Evolutionary conservation across 2,797 vertebrate species (phyloP).

Genomic region (Gymnoscopelus microlampas): DNA sequence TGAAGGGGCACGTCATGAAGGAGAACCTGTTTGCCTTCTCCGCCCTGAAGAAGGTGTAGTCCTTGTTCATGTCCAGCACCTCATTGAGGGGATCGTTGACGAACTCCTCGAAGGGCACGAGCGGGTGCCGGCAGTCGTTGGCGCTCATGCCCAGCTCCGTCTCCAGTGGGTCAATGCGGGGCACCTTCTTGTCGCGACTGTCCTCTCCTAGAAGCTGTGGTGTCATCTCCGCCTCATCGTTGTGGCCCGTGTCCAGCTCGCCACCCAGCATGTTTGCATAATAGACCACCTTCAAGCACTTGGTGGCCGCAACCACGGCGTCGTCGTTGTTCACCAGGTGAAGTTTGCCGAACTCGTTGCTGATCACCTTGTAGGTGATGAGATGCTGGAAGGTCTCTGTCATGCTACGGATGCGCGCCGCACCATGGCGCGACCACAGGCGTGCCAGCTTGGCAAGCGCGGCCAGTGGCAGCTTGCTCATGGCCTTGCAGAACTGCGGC

Average conservation of each 20-base stretch:
- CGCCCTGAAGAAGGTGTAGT: constrained; percentile 99
- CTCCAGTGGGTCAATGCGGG: constrained; percentile 95
- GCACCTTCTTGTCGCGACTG: constrained; percentile 94
- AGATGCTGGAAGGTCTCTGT: constrained; percentile 99
- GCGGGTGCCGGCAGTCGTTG: constrained; percentile 94
- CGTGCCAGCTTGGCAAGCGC: constrained; percentile 93
- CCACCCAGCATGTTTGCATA: constrained; percentile 97
- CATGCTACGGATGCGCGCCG: constrained; percentile 93
- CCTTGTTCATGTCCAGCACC: constrained; percentile 99
- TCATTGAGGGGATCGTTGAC: constrained; percentile 98
- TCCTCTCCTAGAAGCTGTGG: constrained; percentile 97
- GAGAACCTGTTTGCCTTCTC: constrained; percentile 99
- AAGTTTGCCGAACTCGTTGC: constrained; percentile 96
- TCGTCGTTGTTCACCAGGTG: constrained; percentile 97
- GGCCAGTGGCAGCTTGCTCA: constrained; percentile 96
- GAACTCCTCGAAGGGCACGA: constrained; percentile 96
- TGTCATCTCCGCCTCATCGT: constrained; percentile 96
- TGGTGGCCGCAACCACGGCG: constrained; percentile 93
- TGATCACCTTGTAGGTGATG: constrained; percentile 98
- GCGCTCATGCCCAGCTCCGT: constrained; percentile 95
- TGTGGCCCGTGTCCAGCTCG: constrained; percentile 92
- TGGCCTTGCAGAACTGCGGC: constrained; percentile 97
- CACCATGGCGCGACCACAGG: constrained; percentile 92
- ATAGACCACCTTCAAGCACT: constrained; percentile 99
- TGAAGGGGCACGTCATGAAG: constrained; percentile 99